Conservation (phyloP, 2,888 invertebrate species). For the Dione juno region DNA sequence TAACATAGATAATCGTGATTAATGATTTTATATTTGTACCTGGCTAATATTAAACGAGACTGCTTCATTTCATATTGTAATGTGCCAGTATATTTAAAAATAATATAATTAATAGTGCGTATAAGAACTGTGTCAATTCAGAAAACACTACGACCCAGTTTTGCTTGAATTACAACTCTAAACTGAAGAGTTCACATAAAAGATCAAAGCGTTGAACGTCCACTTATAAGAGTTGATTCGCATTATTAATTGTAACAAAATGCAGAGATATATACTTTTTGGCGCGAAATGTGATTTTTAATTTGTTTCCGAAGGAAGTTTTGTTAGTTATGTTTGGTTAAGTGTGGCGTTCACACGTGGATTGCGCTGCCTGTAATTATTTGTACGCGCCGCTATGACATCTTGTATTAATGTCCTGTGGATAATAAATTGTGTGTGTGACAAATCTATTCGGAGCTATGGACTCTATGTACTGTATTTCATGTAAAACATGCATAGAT, state of each 20-base stretch:
- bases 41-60: constrained; percentile 1
- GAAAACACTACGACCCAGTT: constrained; percentile 68
- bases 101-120: constrained; percentile 41
- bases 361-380: constrained; percentile 41
- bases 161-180: constrained; percentile 57
- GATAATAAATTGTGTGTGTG: constrained; percentile 43
- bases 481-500: constrained; percentile 18
- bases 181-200: constrained; percentile 50
- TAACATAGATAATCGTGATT: constrained; percentile 64
- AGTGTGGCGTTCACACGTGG: constrained; percentile 55
- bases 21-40: constrained; percentile 47
- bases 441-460: constrained; percentile 40
- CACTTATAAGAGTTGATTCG: constrained; percentile 25
- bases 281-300: constrained; percentile 31
- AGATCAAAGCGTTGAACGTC: constrained; percentile 60
- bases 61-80: constrained; percentile 20
- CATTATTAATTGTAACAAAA: constrained; percentile 32
- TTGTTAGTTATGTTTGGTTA: constrained; percentile 65
- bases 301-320: constrained; percentile 38
- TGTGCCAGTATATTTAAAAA: constrained; percentile 46
- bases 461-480: constrained; percentile 10
- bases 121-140: constrained; percentile 64
- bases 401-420: constrained; percentile 43
- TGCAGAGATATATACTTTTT: constrained; percentile 31
- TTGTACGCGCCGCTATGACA: constrained; percentile 42